Conservation (phyloP, 2,113 vertebrate genomes). For the Mastomys natalensis region DNA sequence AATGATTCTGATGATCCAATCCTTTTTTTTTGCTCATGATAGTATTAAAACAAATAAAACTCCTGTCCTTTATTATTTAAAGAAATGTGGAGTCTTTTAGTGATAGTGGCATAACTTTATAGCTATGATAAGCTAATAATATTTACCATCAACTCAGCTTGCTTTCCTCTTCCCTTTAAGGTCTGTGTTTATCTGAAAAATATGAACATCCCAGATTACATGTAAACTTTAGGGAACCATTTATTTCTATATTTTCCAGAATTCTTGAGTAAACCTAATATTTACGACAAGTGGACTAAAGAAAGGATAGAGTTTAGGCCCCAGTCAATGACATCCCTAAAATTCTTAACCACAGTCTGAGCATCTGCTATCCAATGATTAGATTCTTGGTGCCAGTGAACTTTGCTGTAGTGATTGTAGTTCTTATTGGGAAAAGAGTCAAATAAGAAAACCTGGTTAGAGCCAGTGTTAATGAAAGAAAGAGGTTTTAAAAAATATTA, state of each 20-base stretch:
- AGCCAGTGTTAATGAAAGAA: neutral
- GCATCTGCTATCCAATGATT: neutral
- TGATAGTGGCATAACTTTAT: neutral
- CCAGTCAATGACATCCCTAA: neutral
- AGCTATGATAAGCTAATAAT: neutral
- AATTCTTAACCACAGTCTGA: neutral
- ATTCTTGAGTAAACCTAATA: neutral
- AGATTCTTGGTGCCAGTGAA: neutral
- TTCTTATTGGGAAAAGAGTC: neutral
- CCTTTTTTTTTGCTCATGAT: neutral
- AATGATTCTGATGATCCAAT: neutral
- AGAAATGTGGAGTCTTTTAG: neutral
- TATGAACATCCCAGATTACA: neutral
- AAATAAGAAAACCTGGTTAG: neutral
- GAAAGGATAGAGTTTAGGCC: neutral
- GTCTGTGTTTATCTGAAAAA: neutral
- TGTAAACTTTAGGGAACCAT: neutral
- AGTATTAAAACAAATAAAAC: neutral
- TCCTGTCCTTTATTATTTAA: neutral
- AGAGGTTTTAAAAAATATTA: conserved; percentile 16
- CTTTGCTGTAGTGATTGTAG: neutral
- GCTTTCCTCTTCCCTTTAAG: neutral
- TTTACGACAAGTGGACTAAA: neutral
- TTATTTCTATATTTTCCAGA: conserved; percentile 22
- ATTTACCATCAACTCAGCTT: neutral